Evolutionary conservation across 2,113 vertebrate species (phyloP).

Genomic region (Hemibates koningsi): DNA sequence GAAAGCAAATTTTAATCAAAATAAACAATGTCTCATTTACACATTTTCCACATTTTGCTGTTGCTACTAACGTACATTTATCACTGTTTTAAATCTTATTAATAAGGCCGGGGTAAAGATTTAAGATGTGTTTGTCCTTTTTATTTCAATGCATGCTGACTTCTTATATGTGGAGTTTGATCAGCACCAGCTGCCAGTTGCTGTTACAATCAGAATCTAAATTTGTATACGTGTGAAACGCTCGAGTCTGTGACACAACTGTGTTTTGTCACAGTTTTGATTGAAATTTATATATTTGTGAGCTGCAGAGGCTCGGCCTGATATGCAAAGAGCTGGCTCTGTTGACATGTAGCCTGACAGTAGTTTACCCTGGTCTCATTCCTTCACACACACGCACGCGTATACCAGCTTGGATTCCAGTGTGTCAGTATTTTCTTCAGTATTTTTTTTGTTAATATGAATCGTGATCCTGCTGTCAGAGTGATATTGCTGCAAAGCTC

Average conservation of each 20-base stretch:
- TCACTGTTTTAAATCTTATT: neutral
- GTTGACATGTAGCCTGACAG: conserved; percentile 26
- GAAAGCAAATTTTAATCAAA: neutral
- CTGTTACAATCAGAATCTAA: conserved; percentile 47
- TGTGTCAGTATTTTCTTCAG: neutral
- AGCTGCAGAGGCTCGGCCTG: conserved; percentile 13
- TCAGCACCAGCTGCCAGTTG: conserved; percentile 43
- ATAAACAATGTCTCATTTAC: neutral
- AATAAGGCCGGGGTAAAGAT: neutral
- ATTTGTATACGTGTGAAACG: conserved; percentile 22
- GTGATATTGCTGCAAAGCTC: neutral
- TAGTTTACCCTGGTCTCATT: conserved; percentile 1
- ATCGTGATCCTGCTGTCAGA: neutral
- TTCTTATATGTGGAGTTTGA: conserved; percentile 9
- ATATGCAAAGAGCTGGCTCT: conserved; percentile 66
- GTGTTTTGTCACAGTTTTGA: conserved; percentile 36
- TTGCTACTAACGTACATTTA: neutral
- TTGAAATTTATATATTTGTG: conserved; percentile 35
- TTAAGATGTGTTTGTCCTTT: neutral
- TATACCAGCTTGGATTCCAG: conserved; percentile 10
- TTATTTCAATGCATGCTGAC: conserved; percentile 15
- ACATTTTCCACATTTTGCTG: neutral
- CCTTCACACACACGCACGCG: neutral
- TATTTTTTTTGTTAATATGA: neutral
- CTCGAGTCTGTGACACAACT: conserved; percentile 23